Evolutionary conservation across 1,140 invertebrate species (phyloP), one percentile per base, ranked within the genome.

Genomic region (Drosophila pandora): DNA sequence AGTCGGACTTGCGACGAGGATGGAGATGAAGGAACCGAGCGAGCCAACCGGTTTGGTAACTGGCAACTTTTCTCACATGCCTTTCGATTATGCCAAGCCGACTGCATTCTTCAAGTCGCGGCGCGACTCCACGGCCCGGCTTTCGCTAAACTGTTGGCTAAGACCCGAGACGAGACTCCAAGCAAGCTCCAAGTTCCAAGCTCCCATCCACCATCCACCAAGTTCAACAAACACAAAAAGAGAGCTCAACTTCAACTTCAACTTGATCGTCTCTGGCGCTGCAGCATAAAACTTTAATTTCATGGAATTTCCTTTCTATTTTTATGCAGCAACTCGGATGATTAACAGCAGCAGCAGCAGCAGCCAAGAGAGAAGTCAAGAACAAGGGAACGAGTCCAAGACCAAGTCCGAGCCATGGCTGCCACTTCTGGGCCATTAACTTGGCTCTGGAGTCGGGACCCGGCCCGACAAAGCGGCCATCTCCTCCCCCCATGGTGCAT

Each of bases 251-350:
- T 71, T 75, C 63, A 53, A 64, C 59, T 76, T 74, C 63, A 55
- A 71, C 78, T 71, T 61, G 78, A 52, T 48, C 43, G 45, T 45
- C 39, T 65, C 30, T 58, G 57, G 30, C 55, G 71, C 57, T 39
- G 68, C 64, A 57, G 76, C 65, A 79, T 76, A 71, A 76, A 79
- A 76, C 71, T 79, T 79, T 79, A 79, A 80, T 85, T 85, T 80
- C 72, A 76, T 83, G 80, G 80, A 84, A 83, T 84, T 83, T 84
- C 76, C 81, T 84, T 85, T 84, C 80, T 84, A 84, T 83, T 83
- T 83, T 83, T 84, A 84, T 80, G 81, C 76, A 62, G 62, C 76
- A 45, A 53, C 54, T 45, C 54, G 68, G 81, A 69, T 80, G 81
- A 84, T 84, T 79, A 79, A 75, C 69, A 59, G 54, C 62, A 55